Percentiles rank a stretch among this genome's conserved stretches.
These are phyloP conservation scores for Daubentonia madagascariensis DNA, from an alignment of 2,113 vertebrate species.

Conservation along the genomic window DNA sequence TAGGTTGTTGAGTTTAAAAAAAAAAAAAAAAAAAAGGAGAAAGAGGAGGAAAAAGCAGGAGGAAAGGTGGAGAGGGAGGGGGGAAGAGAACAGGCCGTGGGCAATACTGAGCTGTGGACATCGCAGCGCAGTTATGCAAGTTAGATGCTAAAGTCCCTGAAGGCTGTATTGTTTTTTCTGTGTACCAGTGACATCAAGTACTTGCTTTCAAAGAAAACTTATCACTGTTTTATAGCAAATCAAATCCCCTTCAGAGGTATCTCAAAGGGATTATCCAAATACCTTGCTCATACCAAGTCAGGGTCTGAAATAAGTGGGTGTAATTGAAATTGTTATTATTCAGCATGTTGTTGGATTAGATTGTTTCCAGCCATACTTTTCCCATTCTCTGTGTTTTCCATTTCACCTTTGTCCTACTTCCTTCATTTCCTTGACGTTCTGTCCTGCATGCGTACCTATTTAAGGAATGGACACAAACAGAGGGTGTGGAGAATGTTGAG, in stretches of 20 bases:
- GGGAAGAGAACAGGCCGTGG: not conserved
- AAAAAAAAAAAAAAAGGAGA: not conserved
- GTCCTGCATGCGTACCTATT: not conserved
- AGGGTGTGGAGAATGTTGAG: not conserved
- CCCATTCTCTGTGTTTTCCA: not conserved
- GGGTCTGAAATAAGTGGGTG: not conserved
- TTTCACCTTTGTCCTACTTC: not conserved
- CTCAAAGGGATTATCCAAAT: not conserved
- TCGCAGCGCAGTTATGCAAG: not conserved
- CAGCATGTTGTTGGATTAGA: not conserved
- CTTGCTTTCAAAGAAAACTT: slow-evolving; percentile 3
- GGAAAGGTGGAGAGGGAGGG: not conserved
- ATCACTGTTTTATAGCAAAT: not conserved
- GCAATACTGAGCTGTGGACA: not conserved
- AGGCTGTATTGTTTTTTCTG: not conserved
- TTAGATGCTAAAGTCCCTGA: not conserved
- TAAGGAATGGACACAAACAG: slow-evolving; percentile 38
- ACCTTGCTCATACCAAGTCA: not conserved
- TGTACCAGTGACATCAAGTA: not conserved
- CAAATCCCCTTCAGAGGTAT: not conserved
- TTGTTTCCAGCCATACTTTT: not conserved
- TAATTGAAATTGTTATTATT: not conserved
- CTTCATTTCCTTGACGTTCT: not conserved
- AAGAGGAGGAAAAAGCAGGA: not conserved
- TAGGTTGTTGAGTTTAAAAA: not conserved